phyloP scores from a whole-genome alignment of 92 coral and sea anemone genomes.

The Epizoanthus illoricatus region DNA sequence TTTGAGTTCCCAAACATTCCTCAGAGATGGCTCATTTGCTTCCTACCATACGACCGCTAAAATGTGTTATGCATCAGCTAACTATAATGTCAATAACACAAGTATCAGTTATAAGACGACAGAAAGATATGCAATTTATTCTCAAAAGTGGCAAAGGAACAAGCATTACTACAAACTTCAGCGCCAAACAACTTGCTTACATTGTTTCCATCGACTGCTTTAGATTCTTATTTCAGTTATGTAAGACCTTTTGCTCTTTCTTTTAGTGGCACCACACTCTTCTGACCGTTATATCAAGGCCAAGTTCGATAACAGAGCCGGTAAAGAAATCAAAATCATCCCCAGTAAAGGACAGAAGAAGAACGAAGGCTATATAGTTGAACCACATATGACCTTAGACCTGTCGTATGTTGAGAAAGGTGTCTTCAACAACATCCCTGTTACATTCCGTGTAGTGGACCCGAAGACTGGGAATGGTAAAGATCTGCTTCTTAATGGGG shows the following conservation, averaged over 20 bases:
- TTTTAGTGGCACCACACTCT: conserved; percentile 74
- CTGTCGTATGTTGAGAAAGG: conserved; percentile 91
- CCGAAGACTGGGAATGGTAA: conserved; percentile 62
- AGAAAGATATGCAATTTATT: too few species aligned
- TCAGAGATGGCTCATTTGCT: too few species aligned
- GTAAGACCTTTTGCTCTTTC: neutral
- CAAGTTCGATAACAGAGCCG: conserved; percentile 93
- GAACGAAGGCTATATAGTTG: conserved; percentile 88
- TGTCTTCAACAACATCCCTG: conserved; percentile 88
- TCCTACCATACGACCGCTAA: too few species aligned
- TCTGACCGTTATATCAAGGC: conserved; percentile 93
- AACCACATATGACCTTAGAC: conserved; percentile 96
- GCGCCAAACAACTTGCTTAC: too few species aligned
- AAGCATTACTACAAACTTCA: too few species aligned
- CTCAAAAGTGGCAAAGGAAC: too few species aligned
- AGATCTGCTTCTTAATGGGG: conserved; percentile 75
- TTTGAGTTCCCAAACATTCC: too few species aligned
- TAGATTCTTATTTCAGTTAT: neutral
- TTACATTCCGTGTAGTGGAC: conserved; percentile 84
- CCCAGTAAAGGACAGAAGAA: conserved; percentile 93
- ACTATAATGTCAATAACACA: neutral
- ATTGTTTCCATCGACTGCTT: too few species aligned
- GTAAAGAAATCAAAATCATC: conserved; percentile 71
- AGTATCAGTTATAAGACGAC: too few species aligned
- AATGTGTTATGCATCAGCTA: neutral